A percentile compares a stretch with the other conserved stretches of the same genome.
These are phyloP conservation scores for Microtus obscurus DNA, from an alignment of 2,797 vertebrate species.

Conservation along the genomic window DNA sequence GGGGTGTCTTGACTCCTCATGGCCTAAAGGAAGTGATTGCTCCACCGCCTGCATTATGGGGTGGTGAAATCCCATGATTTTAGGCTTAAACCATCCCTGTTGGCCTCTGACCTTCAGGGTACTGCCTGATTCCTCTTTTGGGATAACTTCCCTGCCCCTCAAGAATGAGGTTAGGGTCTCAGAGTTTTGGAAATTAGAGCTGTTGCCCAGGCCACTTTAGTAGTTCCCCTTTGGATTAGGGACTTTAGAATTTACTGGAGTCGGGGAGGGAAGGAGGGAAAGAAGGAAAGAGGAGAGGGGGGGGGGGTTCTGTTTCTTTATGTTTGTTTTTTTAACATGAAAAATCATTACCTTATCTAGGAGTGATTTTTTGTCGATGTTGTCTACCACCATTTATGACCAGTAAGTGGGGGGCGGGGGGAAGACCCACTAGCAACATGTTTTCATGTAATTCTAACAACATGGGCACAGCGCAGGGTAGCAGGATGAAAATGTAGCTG, in stretches of 20 bases:
- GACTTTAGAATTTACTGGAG: slow-evolving; percentile 11
- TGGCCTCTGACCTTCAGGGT: slow-evolving; percentile 31
- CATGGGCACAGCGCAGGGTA: neutral
- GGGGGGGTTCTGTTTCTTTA: neutral
- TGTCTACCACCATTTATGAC: slow-evolving; percentile 4
- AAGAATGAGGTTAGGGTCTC: slow-evolving; percentile 38
- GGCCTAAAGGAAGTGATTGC: neutral
- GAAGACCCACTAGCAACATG: neutral
- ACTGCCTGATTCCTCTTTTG: slow-evolving; percentile 4
- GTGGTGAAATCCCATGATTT: slow-evolving; percentile 44
- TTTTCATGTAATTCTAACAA: slow-evolving; percentile 22
- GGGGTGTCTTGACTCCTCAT: neutral
- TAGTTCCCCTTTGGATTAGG: neutral
- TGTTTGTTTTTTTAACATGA: slow-evolving; percentile 10
- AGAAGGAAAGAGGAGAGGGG: neutral
- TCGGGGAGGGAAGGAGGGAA: no score
- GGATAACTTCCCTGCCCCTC: slow-evolving; percentile 40
- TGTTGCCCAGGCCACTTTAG: neutral
- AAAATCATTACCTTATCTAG: slow-evolving; percentile 26
- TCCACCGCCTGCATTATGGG: neutral
- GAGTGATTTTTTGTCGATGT: neutral
- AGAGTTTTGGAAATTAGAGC: slow-evolving; percentile 29
- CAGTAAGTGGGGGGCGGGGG: neutral
- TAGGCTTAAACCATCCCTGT: neutral
- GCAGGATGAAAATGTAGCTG: slow-evolving; percentile 15